Conservation (phyloP, 2,113 vertebrate species). For the Opisthocomus hoazin region DNA sequence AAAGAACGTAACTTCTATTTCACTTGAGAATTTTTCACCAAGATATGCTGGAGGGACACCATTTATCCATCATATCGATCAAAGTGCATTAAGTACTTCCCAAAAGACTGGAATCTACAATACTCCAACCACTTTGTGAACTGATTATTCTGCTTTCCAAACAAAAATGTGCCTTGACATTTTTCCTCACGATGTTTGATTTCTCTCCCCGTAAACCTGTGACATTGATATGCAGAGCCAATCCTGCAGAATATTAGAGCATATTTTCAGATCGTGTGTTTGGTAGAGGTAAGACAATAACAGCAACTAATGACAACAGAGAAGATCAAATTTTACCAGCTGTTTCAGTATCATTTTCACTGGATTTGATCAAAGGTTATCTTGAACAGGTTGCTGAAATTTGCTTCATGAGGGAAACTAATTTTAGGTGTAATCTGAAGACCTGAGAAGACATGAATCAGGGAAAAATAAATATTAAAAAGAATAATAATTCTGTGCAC, state of each 20-base stretch:
- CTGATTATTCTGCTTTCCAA: not conserved
- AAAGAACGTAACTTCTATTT: not conserved
- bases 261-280: not conserved
- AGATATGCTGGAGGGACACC: not conserved
- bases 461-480: not conserved
- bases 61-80: not conserved
- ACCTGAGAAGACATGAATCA: not conserved
- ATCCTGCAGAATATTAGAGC: not conserved
- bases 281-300: not conserved
- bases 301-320: not conserved
- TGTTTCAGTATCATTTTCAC: not conserved
- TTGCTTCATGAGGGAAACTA: not conserved
- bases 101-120: not conserved
- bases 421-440: not conserved
- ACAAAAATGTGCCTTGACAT: fast-evolving
- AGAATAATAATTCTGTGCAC: not conserved
- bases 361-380: not conserved
- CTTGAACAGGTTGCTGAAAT: not conserved
- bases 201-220: not conserved
- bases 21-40: not conserved
- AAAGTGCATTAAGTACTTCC: not conserved
- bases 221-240: not conserved
- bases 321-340: not conserved
- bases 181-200: not conserved
- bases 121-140: not conserved